Conservation (phyloP, 2,888 invertebrate species). For the Tribolium freemani region DNA sequence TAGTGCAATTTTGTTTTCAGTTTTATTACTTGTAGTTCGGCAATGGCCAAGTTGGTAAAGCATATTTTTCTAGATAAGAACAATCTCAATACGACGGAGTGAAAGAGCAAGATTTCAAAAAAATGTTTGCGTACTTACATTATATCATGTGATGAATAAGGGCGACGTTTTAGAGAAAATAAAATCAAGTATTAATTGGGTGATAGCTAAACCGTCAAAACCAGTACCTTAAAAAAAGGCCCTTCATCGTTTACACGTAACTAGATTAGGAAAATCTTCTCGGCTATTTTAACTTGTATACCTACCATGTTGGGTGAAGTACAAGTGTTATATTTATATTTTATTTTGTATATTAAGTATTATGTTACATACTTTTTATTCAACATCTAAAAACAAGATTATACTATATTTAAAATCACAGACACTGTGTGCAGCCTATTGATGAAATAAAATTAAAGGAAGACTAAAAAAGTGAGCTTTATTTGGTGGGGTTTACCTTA, state of each 20-base stretch:
- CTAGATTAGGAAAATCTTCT: neutral
- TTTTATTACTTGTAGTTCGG: neutral
- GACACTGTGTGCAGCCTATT: conserved; percentile 37
- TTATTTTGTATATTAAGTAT: conserved; percentile 28
- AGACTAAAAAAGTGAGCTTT: conserved; percentile 34
- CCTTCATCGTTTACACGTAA: neutral
- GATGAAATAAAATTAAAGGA: conserved; percentile 37
- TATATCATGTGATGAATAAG: neutral
- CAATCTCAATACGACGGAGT: neutral
- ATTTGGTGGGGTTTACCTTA: neutral
- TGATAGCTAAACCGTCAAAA: neutral
- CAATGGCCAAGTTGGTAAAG: conserved; percentile 12
- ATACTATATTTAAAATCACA: conserved; percentile 35
- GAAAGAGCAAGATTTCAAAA: neutral
- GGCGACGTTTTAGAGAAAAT: neutral
- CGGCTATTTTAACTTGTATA: neutral
- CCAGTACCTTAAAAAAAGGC: neutral
- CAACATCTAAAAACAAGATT: conserved; percentile 17
- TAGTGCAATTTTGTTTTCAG: conserved; percentile 19
- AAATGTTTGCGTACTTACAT: conserved; percentile 18
- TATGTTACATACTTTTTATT: conserved; percentile 9
- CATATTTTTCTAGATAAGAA: conserved; percentile 14
- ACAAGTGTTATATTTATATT: conserved; percentile 20
- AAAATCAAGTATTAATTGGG: too few relatives aligned
- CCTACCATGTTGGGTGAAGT: conserved; percentile 13